phyloP scores from a whole-genome alignment of 2,888 invertebrate species.

The Drosophila flavopinicola region DNA sequence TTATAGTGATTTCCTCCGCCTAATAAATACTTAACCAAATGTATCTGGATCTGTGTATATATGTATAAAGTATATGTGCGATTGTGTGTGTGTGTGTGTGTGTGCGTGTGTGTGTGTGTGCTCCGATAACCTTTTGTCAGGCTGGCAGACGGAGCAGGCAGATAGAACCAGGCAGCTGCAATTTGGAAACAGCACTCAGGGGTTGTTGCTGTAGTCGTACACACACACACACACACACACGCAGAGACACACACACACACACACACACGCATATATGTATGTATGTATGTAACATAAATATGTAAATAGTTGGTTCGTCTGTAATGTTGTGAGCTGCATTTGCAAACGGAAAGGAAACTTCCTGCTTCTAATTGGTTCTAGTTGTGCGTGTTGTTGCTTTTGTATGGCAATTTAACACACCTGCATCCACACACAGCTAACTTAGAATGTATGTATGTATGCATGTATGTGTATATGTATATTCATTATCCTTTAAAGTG shows the following conservation, averaged over 20 bases:
- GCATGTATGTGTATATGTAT: background rate
- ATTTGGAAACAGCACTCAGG: slow-evolving; percentile 33
- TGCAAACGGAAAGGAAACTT: slow-evolving; percentile 54
- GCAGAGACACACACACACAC: background rate
- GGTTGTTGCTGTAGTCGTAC: slow-evolving; percentile 31
- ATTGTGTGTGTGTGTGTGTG: slow-evolving; percentile 13
- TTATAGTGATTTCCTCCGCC: background rate
- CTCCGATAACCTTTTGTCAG: slow-evolving; percentile 65
- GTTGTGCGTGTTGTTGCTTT: background rate
- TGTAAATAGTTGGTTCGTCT: slow-evolving; percentile 16
- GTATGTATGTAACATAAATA: slow-evolving; percentile 2
- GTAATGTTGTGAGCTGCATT: slow-evolving; percentile 32
- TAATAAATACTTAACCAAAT: slow-evolving; percentile 1
- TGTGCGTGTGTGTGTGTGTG: slow-evolving; percentile 17
- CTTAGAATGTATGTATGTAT: background rate
- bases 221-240: background rate
- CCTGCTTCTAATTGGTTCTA: slow-evolving; percentile 46
- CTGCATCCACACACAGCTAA: slow-evolving; percentile 5
- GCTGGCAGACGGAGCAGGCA: slow-evolving; percentile 29
- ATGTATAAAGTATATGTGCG: slow-evolving; percentile 12
- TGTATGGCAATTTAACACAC: background rate
- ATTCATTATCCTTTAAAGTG: background rate
- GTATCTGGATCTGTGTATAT: slow-evolving; percentile 2
- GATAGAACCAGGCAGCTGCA: slow-evolving; percentile 50
- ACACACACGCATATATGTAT: background rate